phyloP scores from a whole-genome alignment of 2,113 vertebrate species.

The Oreochromis aureus region DNA sequence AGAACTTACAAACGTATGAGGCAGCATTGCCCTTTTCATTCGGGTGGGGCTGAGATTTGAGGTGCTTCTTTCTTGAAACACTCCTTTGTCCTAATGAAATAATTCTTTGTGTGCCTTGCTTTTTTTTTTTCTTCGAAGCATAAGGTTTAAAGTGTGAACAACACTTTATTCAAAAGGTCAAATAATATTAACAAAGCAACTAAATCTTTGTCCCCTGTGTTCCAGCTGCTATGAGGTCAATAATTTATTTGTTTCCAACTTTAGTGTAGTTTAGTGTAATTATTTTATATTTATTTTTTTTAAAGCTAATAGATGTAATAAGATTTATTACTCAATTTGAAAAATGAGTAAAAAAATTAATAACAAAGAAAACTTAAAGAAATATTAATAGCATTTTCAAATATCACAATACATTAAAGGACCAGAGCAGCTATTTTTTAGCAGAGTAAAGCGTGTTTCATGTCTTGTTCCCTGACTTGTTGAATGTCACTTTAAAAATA shows the following conservation, averaged over 20 bases:
- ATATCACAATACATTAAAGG: background rate
- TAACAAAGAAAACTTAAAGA: background rate
- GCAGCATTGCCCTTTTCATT: background rate
- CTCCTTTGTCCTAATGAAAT: background rate
- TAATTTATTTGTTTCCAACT: background rate
- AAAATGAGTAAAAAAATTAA: background rate
- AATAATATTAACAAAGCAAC: background rate
- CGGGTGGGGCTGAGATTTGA: background rate
- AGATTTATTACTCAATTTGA: background rate
- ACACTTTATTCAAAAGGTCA: background rate
- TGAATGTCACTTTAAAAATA: background rate
- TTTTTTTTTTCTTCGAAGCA: accelerated
- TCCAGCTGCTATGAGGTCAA: background rate
- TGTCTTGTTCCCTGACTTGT: background rate
- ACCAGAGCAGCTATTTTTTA: too few species aligned
- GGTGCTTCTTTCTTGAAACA: background rate
- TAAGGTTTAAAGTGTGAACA: background rate
- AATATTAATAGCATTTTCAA: background rate
- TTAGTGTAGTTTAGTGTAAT: background rate
- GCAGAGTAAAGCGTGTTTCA: background rate
- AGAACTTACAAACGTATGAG: background rate
- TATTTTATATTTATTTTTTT: background rate
- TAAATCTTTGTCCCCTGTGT: background rate
- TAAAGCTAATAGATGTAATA: background rate
- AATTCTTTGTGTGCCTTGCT: background rate